Conservation (phyloP, 2,888 invertebrate species). For the Microplitis deprimator region DNA sequence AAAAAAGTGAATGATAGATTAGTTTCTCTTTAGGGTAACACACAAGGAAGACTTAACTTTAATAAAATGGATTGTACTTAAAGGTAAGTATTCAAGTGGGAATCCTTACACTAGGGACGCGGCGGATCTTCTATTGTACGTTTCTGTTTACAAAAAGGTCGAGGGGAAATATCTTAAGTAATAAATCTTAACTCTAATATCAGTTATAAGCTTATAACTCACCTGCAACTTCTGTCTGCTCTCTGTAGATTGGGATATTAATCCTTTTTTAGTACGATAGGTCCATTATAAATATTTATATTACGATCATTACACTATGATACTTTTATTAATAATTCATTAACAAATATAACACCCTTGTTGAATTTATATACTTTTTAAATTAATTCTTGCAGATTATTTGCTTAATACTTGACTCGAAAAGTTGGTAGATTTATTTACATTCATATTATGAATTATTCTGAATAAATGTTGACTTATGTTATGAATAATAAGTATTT, state of each 20-base stretch:
- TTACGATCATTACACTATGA: neutral
- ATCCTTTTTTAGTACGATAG: neutral
- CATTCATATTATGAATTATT: too few species aligned
- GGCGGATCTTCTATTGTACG: neutral
- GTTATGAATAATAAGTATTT: too few species aligned
- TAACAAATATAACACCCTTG: neutral
- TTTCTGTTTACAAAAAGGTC: neutral
- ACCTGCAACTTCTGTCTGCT: neutral
- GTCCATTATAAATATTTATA: neutral
- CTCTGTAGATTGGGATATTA: neutral
- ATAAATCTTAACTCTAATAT: conserved; percentile 1
- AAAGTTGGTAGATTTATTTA: too few species aligned
- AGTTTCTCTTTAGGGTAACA: neutral
- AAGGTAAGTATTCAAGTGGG: neutral
- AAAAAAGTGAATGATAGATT: neutral
- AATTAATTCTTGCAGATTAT: too few species aligned
- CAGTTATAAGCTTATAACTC: conserved; percentile 1
- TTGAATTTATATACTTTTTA: neutral
- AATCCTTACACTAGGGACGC: neutral
- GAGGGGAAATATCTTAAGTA: neutral
- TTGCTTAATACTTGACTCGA: too few species aligned
- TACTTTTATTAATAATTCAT: neutral
- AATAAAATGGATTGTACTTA: neutral
- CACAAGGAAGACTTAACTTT: neutral
- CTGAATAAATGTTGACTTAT: too few species aligned